Evolutionary conservation across 2,888 invertebrate species (phyloP), one percentile per base, ranked within the genome.

Genomic region (Amiota mariae): DNA sequence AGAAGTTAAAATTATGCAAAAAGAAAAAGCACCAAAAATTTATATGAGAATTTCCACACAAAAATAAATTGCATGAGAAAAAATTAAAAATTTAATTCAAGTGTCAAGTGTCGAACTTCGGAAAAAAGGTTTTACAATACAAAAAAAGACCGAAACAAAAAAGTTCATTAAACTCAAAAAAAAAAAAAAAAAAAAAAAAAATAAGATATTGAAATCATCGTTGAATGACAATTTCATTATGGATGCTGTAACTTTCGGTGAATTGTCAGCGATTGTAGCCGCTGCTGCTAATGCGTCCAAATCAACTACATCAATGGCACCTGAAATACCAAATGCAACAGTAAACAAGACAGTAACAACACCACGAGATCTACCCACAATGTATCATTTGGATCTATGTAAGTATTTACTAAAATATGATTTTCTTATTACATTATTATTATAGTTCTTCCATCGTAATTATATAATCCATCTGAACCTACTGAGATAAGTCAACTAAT

Each of bases 361-460:
- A 18, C 87, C 87, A 72, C 81, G 86, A 70, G 86, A 87, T 75
- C 76, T 81, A 73, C 85, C 87, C 67, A 85, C 84, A 56, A 86
- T 86, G 86, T 86, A 87, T 77, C 84, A 87, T 75, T 86, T 87
- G 71, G 86, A 86, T 79, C 82, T 86, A 56, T 82, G 84, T 84
- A 76, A 85, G 84, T 76, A 66, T 51, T 1, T 51, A 24, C 24
- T 24, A 24, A 24, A 36, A 2, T 36, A 36, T 24, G 24, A 24
- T 24, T 1, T 24, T 24, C 3, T 24, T 24, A 2, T 24, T 24
- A n/a, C n/a, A n/a, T n/a, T n/a, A n/a, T n/a, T n/a, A n/a, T n/a
- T n/a, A n/a, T n/a, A n/a, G n/a, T n/a, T n/a, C n/a, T n/a, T n/a
- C n/a, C n/a, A n/a, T n/a, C n/a, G n/a, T n/a, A n/a, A n/a, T n/a